Conservation (phyloP, 2,888 invertebrate species). For the Cryptocheilus praepositus region DNA sequence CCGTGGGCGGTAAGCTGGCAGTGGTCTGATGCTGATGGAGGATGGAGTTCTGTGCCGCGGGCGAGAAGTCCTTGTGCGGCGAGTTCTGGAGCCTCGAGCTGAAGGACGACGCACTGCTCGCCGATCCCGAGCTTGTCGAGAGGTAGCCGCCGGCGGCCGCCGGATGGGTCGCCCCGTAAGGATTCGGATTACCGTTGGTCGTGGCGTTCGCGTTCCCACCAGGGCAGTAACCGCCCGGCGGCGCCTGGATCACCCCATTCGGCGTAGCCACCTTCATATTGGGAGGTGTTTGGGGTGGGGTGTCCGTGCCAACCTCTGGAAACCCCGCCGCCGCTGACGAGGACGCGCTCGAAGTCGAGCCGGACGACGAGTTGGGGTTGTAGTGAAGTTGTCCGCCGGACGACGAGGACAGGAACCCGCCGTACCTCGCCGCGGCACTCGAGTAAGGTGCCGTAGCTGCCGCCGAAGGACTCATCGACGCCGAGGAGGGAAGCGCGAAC, state of each 20-base stretch:
- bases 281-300: slow-evolving; percentile 95
- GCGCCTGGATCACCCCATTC: slow-evolving; percentile 74
- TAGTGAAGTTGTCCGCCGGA: slow-evolving; percentile 72
- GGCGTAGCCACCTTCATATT: slow-evolving; percentile 91
- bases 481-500: slow-evolving; percentile 70
- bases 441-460: slow-evolving; percentile 74
- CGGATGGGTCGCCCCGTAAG: slow-evolving; percentile 63
- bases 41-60: slow-evolving; percentile 68
- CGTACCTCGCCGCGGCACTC: slow-evolving; percentile 73
- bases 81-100: slow-evolving; percentile 76
- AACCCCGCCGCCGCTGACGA: slow-evolving; percentile 87
- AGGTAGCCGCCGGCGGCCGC: slow-evolving; percentile 77
- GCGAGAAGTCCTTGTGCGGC: slow-evolving; percentile 73
- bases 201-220: slow-evolving; percentile 75
- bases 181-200: slow-evolving; percentile 64
- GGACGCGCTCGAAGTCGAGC: slow-evolving; percentile 76
- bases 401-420: slow-evolving; percentile 72
- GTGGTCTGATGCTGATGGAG: slow-evolving; percentile 72
- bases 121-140: slow-evolving; percentile 77
- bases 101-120: slow-evolving; percentile 76
- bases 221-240: slow-evolving; percentile 83
- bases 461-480: slow-evolving; percentile 73
- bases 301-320: slow-evolving; percentile 91
- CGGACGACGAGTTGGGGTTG: slow-evolving; percentile 70
- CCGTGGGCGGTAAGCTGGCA: slow-evolving; percentile 71